Percentiles rank a stretch among this genome's conserved stretches.
Evolutionary conservation across 2,888 invertebrate genomes (phyloP).

Genomic region (Halictus quadricinctus): DNA sequence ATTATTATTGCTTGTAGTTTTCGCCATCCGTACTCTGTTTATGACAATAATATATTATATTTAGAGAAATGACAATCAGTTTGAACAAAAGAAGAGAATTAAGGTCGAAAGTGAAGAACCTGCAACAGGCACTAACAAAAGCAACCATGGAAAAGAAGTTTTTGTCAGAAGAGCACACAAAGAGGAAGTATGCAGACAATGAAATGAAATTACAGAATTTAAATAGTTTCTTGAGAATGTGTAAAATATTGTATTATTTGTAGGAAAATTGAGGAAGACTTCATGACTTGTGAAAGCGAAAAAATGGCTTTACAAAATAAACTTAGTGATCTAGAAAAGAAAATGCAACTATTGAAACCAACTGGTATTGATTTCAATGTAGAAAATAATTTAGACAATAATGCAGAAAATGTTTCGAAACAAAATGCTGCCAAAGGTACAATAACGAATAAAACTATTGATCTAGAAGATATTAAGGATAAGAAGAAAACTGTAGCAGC

Average conservation of each 20-base stretch:
- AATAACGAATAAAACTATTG: not conserved
- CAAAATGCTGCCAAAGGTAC: not conserved
- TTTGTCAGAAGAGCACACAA: constrained; percentile 52
- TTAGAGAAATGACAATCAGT: constrained; percentile 64
- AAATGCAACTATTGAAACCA: not conserved
- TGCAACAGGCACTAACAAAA: constrained; percentile 60
- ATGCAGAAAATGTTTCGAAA: not conserved
- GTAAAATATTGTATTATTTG: constrained; percentile 7
- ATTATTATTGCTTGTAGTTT: not conserved
- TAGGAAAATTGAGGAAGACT: constrained; percentile 52
- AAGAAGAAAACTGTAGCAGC: constrained; percentile 17
- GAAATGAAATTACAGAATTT: not conserved
- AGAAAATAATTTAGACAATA: not conserved
- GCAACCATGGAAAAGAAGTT: constrained; percentile 63
- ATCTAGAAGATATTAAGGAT: not conserved
- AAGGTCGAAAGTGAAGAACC: constrained; percentile 48
- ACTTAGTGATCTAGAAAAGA: constrained; percentile 9
- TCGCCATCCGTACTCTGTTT: not conserved
- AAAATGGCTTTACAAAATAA: constrained; percentile 41
- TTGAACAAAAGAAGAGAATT: constrained; percentile 62
- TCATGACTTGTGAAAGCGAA: constrained; percentile 44
- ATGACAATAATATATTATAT: constrained; percentile 2
- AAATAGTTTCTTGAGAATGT: not conserved
- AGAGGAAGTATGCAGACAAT: constrained; percentile 82
- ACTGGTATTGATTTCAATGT: not conserved